Evolutionary conservation across 2,888 invertebrate species (phyloP).

Genomic region (Nomada goodeniana): DNA sequence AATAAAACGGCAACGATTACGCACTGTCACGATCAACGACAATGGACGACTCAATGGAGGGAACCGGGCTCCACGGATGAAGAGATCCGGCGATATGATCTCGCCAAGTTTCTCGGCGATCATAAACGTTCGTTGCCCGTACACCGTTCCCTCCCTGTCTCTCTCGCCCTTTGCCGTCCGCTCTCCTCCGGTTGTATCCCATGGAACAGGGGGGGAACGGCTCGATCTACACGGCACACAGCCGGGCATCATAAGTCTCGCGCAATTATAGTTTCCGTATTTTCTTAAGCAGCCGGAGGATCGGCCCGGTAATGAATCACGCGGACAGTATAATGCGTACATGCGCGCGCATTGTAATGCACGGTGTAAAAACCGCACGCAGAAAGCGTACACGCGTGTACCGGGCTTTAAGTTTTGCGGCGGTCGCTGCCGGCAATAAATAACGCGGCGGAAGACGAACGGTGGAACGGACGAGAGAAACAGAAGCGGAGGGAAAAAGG

Average conservation of each 20-base stretch:
- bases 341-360: slow-evolving; percentile 75
- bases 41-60: slow-evolving; percentile 60
- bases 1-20: slow-evolving; percentile 70
- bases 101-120: slow-evolving; percentile 58
- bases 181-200: neutral
- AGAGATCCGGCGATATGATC: slow-evolving; percentile 70
- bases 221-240: too few species aligned
- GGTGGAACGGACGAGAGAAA: slow-evolving; percentile 27
- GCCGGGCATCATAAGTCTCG: slow-evolving; percentile 78
- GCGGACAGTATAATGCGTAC: slow-evolving; percentile 75
- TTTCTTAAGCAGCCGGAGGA: slow-evolving; percentile 78
- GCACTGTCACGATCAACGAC: slow-evolving; percentile 62
- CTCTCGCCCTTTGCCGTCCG: neutral
- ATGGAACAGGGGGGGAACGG: too few species aligned
- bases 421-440: slow-evolving; percentile 76
- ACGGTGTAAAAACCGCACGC: slow-evolving; percentile 72
- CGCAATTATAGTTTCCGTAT: slow-evolving; percentile 82
- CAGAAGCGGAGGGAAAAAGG: slow-evolving; percentile 12
- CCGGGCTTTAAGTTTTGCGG: slow-evolving; percentile 73
- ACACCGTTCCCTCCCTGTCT: neutral
- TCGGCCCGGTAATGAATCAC: slow-evolving; percentile 80
- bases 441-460: slow-evolving; percentile 70
- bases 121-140: slow-evolving; percentile 62
- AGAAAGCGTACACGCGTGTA: slow-evolving; percentile 66
- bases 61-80: slow-evolving; percentile 56